phyloP scores from a whole-genome alignment of 2,797 vertebrate genomes.

The Parauchenoglanis ngamensis region DNA sequence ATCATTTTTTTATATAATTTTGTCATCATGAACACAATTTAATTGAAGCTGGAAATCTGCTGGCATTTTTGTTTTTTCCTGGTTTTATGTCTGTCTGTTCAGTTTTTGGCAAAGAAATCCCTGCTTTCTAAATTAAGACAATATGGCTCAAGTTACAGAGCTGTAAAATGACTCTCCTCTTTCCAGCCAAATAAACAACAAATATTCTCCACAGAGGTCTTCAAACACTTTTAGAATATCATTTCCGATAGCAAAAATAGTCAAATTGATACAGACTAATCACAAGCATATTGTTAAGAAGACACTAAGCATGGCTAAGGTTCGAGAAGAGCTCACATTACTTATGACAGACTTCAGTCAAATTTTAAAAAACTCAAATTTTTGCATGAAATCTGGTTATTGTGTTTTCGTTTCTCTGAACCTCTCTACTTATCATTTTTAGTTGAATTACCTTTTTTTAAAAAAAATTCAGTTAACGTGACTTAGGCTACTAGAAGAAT shows the following conservation, averaged over 20 bases:
- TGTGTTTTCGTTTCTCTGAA: too few relatives aligned
- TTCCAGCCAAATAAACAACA: conserved; percentile 28
- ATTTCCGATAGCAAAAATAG: neutral
- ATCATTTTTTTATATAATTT: conserved; percentile 5
- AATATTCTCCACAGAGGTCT: neutral
- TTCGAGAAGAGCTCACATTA: neutral
- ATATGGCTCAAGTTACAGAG: conserved; percentile 68
- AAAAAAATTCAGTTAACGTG: neutral
- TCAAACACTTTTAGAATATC: conserved; percentile 2
- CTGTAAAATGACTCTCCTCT: conserved; percentile 67
- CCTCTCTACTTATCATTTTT: neutral
- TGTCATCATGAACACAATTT: neutral
- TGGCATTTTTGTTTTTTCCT: conserved; percentile 21
- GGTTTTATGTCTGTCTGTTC: conserved; percentile 24
- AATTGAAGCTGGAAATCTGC: conserved; percentile 1
- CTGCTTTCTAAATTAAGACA: conserved; percentile 32
- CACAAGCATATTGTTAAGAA: conserved; percentile 2
- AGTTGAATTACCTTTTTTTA: neutral
- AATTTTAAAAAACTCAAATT: neutral
- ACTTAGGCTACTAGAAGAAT: neutral
- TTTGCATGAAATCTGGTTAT: neutral
- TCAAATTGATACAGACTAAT: neutral
- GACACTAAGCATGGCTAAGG: neutral
- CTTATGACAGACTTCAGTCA: neutral
- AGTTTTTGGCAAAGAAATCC: conserved; percentile 12